Evolutionary conservation across 2,888 invertebrate genomes (phyloP), one percentile per base, ranked within the genome.

Genomic region (Lasioglossum pauxillum): DNA sequence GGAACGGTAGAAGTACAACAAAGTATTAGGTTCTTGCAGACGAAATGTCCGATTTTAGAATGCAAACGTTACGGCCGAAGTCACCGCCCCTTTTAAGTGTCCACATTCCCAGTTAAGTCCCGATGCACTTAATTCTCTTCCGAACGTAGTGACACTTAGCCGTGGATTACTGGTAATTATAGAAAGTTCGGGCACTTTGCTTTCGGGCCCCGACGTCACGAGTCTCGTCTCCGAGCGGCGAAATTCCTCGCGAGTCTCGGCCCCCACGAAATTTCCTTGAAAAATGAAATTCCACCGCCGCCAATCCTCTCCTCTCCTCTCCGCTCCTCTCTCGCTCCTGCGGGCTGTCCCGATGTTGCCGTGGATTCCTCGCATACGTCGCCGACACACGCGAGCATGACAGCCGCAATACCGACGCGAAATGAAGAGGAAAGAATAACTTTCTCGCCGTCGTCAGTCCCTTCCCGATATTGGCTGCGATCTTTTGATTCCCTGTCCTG

Each of bases 271-370:
- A 86, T 88, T 87, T 83, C 74, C 53, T 86, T 83, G 88, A 89
- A 90, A 90, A 90, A 90, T 90, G 84, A 89, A 90, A 90, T 90
- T 90, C 90, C 88, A 31, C 82, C 44, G 67, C 41, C 60, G 41
- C n/a, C 38, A 19, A n/a, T 44, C 49, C n/a, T 7, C 69, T 69
- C 23, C 67, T 8, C 67, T 35, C 35, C 3, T 31, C 31, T 7
- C 16, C 64, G 31, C 19, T 16, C 19, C 27, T 31, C 60, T 31
- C 1, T 64, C 60, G 60, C 7, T 27, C 60, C 31, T 31, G 35
- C 31, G 31, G 12, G 46, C 49, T 27, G 27, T 75, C 72, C 79
- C 38, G 75, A 44, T 73, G 35, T 79, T 80, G 53, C 73, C 78
- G 41, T 31, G 44, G 73, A 83, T 83, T 83, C 83, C 83, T 19